phyloP scores from a whole-genome alignment of 2,797 vertebrate genomes.

The Enteromius unitaeniatus region DNA sequence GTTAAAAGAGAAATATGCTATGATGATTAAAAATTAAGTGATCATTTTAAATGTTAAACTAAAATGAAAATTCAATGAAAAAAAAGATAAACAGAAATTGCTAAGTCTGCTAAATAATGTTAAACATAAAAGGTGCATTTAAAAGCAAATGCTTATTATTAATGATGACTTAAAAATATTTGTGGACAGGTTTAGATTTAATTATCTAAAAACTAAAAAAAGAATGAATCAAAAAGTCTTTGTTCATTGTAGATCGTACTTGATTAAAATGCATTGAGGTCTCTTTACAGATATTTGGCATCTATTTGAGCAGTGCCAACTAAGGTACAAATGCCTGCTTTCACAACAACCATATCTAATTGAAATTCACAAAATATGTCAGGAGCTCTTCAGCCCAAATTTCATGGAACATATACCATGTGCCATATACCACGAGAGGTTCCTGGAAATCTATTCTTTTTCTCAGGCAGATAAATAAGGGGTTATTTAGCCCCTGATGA shows the following conservation, averaged over 20 bases:
- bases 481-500: constrained; percentile 78
- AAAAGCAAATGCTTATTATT: no score
- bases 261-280: constrained; percentile 4
- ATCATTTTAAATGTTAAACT: no score
- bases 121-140: not conserved
- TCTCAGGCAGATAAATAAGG: constrained; percentile 74
- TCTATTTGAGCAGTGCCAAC: constrained; percentile 51
- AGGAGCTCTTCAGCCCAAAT: constrained; percentile 69
- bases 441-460: constrained; percentile 58
- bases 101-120: not conserved
- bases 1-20: no score
- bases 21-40: no score
- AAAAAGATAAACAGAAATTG: not conserved
- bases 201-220: not conserved
- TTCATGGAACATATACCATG: constrained; percentile 75
- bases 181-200: not conserved
- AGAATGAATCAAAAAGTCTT: no score
- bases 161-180: not conserved
- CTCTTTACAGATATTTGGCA: constrained; percentile 16
- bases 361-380: constrained; percentile 67
- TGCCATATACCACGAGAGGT: constrained; percentile 54
- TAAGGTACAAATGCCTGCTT: constrained; percentile 61
- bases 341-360: constrained; percentile 64
- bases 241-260: constrained; percentile 15
- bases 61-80: no score